Evolutionary conservation across 2,888 invertebrate species (phyloP).

Genomic region (Elysia crispata): DNA sequence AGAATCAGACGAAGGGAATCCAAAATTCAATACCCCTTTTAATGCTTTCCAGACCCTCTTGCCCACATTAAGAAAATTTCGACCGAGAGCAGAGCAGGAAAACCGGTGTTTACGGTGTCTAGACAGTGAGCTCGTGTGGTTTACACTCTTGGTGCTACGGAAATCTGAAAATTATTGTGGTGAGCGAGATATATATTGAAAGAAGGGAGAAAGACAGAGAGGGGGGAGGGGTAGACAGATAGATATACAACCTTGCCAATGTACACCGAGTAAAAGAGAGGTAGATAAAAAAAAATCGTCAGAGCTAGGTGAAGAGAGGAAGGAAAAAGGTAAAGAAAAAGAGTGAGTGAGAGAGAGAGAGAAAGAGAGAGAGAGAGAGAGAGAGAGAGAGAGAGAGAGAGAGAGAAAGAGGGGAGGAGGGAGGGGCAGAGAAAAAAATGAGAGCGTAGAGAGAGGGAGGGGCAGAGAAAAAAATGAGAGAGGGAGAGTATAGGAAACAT

Average conservation of each 20-base stretch:
- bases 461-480: not conserved
- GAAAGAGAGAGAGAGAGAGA: conserved; percentile 21
- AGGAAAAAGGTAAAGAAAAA: not conserved
- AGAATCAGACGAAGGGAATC: too few species aligned
- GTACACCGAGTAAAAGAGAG: too few species aligned
- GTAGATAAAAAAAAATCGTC: not conserved
- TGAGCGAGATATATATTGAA: too few species aligned
- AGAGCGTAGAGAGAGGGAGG: conserved; percentile 39
- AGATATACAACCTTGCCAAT: too few species aligned
- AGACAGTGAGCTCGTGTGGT: not conserved
- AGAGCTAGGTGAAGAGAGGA: not conserved
- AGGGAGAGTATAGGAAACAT: too few species aligned
- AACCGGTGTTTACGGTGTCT: too few species aligned
- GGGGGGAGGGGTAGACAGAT: conserved; percentile 16
- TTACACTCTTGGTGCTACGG: not conserved
- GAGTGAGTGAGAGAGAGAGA: conserved; percentile 3
- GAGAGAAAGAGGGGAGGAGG: conserved; percentile 22
- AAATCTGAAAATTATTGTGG: not conserved
- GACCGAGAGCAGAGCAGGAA: not conserved
- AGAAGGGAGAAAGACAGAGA: conserved; percentile 20
- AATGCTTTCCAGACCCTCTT: not conserved
- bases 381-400: conserved; percentile 20
- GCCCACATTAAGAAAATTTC: not conserved
- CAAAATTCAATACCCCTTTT: too few species aligned
- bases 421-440: conserved; percentile 4